These are phyloP conservation scores for Ephialtes manifestator DNA, from an alignment of 2,888 invertebrate species.

Conservation along the genomic window DNA sequence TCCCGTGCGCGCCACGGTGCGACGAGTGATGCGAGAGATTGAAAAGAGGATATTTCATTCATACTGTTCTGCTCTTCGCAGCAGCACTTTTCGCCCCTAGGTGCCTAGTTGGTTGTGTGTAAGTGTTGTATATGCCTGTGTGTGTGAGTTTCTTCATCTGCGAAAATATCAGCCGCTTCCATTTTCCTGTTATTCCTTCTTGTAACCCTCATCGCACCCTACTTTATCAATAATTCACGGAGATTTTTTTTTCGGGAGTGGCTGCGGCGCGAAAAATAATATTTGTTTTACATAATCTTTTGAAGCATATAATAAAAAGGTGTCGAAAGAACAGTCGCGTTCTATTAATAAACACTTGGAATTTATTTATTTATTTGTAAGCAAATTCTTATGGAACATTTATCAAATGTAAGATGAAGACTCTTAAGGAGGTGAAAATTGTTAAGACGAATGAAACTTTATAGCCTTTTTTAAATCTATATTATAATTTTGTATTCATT, in stretches of 20 bases:
- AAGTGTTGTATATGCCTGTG: neutral
- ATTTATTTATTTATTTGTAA: neutral
- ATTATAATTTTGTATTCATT: too few relatives aligned
- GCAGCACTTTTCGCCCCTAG: constrained; percentile 21
- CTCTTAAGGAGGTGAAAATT: too few relatives aligned
- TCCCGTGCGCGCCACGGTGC: constrained; percentile 63
- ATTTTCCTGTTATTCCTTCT: constrained; percentile 40
- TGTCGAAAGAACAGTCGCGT: neutral
- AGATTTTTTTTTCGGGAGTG: constrained; percentile 10
- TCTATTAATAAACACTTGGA: neutral
- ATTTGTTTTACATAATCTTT: constrained; percentile 3
- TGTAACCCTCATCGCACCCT: constrained; percentile 38
- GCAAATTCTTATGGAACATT: neutral
- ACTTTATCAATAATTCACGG: constrained; percentile 24
- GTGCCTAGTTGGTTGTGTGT: neutral
- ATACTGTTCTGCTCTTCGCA: constrained; percentile 42
- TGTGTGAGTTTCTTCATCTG: constrained; percentile 55
- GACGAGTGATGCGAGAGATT: constrained; percentile 70
- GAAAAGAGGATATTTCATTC: constrained; percentile 68
- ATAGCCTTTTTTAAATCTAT: too few relatives aligned
- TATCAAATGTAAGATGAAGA: too few relatives aligned
- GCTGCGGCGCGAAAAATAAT: neutral
- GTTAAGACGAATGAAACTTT: too few relatives aligned
- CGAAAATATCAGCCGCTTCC: constrained; percentile 39
- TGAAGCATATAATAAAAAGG: constrained; percentile 4